These are phyloP conservation scores for Dasypus novemcinctus DNA, from an alignment of 2,113 vertebrate genomes.

Conservation along the genomic window DNA sequence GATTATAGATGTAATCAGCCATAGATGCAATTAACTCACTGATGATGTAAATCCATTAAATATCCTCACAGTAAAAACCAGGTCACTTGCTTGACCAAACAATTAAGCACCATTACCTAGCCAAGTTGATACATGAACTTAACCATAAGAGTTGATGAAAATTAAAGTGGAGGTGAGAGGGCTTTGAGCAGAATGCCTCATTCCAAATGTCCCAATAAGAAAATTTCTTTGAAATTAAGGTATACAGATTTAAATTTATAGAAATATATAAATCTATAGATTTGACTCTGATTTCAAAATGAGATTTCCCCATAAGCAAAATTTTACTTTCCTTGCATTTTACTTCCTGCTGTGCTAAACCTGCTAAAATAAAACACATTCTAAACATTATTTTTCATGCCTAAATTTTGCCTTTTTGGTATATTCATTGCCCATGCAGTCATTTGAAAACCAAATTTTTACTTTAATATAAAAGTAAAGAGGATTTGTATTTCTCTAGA, in stretches of 20 bases:
- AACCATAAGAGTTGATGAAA: slow-evolving; percentile 21
- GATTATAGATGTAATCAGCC: too few relatives aligned
- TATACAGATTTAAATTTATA: background rate
- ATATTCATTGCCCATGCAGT: background rate
- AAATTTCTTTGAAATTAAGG: background rate
- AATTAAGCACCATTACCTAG: too few relatives aligned
- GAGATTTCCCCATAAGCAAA: background rate
- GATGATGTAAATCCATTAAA: too few relatives aligned
- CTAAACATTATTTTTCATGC: background rate
- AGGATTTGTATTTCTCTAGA: background rate
- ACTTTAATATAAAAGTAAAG: background rate
- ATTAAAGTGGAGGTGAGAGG: background rate
- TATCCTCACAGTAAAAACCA: too few relatives aligned
- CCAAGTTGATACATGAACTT: too few relatives aligned
- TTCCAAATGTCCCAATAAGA: background rate
- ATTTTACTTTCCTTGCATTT: background rate
- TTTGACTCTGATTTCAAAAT: background rate
- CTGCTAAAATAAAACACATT: background rate
- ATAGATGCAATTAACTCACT: too few relatives aligned
- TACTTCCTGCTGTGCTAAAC: background rate
- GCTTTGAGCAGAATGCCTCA: background rate
- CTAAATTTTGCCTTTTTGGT: background rate
- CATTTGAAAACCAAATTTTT: background rate
- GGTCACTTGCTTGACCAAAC: too few relatives aligned
- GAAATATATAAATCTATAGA: background rate